Base-by-base conservation (phyloP, 2,113 vertebrate genomes). In the Balaeniceps rex region DNA sequence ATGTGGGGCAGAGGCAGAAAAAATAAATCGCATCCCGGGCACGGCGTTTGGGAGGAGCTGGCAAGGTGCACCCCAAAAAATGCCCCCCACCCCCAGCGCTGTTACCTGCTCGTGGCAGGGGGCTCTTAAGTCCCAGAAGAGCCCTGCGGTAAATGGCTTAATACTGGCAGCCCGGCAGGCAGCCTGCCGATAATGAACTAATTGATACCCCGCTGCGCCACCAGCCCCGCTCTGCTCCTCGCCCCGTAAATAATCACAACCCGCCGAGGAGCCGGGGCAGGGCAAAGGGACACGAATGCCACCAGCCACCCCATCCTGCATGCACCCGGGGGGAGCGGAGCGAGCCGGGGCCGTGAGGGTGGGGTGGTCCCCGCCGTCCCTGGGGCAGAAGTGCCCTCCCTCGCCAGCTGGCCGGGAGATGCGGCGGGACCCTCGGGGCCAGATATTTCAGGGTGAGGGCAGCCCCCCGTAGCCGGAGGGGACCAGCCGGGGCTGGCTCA, bases 291-390 rank as follows among this genome's bases (percentile, higher is more conserved):
- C 51, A 24, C 1, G 0, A 19, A 31, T 0, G 72, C 19, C 90
- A 47, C 72, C 64, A 3, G 33, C 11, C 19, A 7, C 9, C 34
- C 42, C 2, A 6, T 10, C 54, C 47, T 1, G 6, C 0, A 7
- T 0, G 83, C 14, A 0, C 6, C 23, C 0, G 1, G 31, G 1
- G 61, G 51, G 9, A 19, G 22, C 0, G 1, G 40, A 55, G 40
- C 0, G 2, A 68, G 42, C 11, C 0, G 6, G 55, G 55, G 29
- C 47, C 0, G 3, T 11, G 26, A 24, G 69, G 49, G 60, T 0
- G 14, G 88, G n/a, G 10, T 6, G 3, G 16, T 2, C 33, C 12
- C 69, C 58, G 0, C 19, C 4, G 3, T 10, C 34, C 46, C 25
- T 1, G 9, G 34, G 19, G 33, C 16, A 49, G 68, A n/a, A 54